phyloP scores from a whole-genome alignment of 1,140 invertebrate species.

The Leptinotarsa defecta region DNA sequence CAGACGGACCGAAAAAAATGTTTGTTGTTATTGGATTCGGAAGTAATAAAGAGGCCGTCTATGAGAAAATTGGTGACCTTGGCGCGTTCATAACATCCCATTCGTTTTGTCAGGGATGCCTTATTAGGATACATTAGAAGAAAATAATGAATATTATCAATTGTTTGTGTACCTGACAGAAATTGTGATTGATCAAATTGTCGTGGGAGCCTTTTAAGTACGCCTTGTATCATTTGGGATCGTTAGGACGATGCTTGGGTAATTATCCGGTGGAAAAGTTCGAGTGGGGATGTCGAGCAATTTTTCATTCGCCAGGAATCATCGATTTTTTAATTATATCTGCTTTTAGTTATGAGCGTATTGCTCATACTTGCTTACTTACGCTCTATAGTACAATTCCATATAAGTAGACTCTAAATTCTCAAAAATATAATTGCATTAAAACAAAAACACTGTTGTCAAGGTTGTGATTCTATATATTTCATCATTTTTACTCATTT shows the following conservation, averaged over 20 bases:
- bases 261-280: slow-evolving; percentile 14
- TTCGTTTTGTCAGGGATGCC: too few relatives aligned
- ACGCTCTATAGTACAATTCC: too few relatives aligned
- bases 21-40: background rate
- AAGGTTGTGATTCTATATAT: too few relatives aligned
- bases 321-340: too few relatives aligned
- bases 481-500: too few relatives aligned
- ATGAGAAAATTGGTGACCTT: background rate
- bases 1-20: background rate
- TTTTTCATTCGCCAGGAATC: too few relatives aligned
- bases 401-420: too few relatives aligned
- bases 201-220: background rate
- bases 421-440: too few relatives aligned
- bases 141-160: background rate
- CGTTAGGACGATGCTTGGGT: background rate
- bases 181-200: slow-evolving; percentile 2
- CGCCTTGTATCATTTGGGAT: background rate
- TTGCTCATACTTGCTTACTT: too few relatives aligned
- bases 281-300: background rate
- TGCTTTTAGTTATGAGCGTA: too few relatives aligned
- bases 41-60: background rate
- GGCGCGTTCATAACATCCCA: background rate
- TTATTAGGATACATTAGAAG: background rate
- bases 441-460: too few relatives aligned
- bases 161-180: background rate